These are phyloP conservation scores for Heliconius hermathena DNA, from an alignment of 1,140 invertebrate genomes.

Conservation along the genomic window DNA sequence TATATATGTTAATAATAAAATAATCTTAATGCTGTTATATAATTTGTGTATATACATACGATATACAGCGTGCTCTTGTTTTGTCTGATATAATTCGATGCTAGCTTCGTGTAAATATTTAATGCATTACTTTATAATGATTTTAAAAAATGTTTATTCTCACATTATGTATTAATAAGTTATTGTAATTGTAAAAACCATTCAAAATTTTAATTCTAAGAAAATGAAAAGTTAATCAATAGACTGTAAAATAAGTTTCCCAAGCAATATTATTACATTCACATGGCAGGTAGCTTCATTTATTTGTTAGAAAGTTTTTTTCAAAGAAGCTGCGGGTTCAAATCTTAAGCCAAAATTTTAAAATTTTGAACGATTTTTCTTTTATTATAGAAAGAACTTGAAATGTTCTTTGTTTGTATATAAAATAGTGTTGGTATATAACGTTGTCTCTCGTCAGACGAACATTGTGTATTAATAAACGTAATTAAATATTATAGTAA, in stretches of 20 bases:
- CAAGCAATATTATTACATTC: too few species aligned
- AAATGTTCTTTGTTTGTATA: slow-evolving; percentile 4
- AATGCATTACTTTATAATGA: neutral
- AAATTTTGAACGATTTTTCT: neutral
- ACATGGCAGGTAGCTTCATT: too few species aligned
- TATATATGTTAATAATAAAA: neutral
- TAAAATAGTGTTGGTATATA: neutral
- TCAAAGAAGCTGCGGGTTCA: neutral
- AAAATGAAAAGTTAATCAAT: too few species aligned
- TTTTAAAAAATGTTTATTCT: slow-evolving; percentile 2
- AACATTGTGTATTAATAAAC: slow-evolving; percentile 42
- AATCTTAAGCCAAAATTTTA: neutral
- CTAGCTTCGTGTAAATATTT: neutral
- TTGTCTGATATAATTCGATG: neutral
- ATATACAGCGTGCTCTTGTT: neutral
- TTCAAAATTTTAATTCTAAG: neutral
- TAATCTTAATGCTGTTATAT: too few species aligned
- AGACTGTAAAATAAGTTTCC: too few species aligned
- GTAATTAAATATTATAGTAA: slow-evolving; percentile 32
- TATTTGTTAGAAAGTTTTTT: neutral
- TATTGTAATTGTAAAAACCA: slow-evolving; percentile 2
- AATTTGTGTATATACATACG: too few species aligned
- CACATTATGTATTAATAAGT: neutral
- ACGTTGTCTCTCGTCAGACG: slow-evolving; percentile 10
- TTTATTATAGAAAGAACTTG: neutral